Conservation (phyloP, 2,113 vertebrate genomes). For the Phodopus roborovskii region DNA sequence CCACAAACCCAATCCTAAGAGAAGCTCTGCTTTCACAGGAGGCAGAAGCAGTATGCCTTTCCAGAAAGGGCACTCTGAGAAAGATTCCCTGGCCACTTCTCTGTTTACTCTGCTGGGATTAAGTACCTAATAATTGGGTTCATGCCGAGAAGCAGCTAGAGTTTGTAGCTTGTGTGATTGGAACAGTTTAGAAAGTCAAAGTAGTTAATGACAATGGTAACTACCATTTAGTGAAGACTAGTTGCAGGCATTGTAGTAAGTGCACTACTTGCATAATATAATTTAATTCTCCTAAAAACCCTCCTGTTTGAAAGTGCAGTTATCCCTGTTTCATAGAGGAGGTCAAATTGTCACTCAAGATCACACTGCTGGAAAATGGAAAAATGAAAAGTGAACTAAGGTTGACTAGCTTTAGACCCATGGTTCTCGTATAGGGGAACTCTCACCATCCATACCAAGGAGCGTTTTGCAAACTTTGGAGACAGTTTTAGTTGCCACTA, state of each 20-base stretch:
- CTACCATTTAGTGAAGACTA: slow-evolving; percentile 38
- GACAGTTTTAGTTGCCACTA: neutral
- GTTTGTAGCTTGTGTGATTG: slow-evolving; percentile 45
- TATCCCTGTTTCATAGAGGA: slow-evolving; percentile 8
- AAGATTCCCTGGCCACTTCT: slow-evolving; percentile 46
- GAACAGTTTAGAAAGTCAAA: slow-evolving; percentile 63
- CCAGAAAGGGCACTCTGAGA: neutral
- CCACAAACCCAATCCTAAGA: neutral
- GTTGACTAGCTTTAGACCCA: neutral
- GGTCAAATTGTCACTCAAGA: slow-evolving; percentile 17
- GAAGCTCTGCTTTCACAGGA: neutral
- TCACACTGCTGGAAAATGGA: slow-evolving; percentile 24
- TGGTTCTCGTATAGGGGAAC: neutral
- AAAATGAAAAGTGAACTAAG: neutral
- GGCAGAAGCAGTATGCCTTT: neutral
- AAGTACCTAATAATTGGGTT: slow-evolving; percentile 45
- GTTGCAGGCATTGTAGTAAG: slow-evolving; percentile 39
- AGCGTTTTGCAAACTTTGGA: neutral
- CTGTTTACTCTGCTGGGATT: slow-evolving; percentile 40
- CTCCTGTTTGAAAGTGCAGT: neutral
- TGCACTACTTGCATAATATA: slow-evolving; percentile 1
- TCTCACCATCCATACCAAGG: neutral
- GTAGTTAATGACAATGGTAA: slow-evolving; percentile 27
- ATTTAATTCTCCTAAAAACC: slow-evolving; percentile 3
- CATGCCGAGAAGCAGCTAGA: slow-evolving; percentile 38